These are phyloP conservation scores for Eristalis tenax DNA, from an alignment of 2,888 invertebrate species.

Conservation along the genomic window DNA sequence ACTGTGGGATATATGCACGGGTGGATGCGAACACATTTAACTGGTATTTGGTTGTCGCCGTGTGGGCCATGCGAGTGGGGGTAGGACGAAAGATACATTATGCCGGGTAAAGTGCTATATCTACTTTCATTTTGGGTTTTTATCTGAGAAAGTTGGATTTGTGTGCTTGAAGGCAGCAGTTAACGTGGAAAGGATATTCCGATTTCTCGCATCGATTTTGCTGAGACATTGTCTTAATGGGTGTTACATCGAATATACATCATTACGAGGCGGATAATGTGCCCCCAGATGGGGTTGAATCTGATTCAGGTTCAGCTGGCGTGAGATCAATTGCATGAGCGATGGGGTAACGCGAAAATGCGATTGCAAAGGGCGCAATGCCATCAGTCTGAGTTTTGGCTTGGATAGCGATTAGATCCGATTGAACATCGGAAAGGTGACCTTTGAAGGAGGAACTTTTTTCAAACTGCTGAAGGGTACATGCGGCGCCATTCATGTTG, in stretches of 20 bases:
- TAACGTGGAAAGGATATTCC: slow-evolving; percentile 7
- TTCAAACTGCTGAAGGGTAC: too few relatives aligned
- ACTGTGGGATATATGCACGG: slow-evolving; percentile 46
- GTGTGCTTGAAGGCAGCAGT: slow-evolving; percentile 7
- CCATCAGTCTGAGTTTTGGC: too few relatives aligned
- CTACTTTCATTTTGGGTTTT: slow-evolving; percentile 21
- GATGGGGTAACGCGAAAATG: not conserved
- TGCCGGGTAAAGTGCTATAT: slow-evolving; percentile 35
- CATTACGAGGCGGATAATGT: not conserved
- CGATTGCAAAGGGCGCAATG: too few relatives aligned
- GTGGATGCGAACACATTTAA: slow-evolving; percentile 10
- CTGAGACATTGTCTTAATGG: slow-evolving; percentile 8
- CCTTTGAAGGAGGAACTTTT: too few relatives aligned
- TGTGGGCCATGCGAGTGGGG: not conserved
- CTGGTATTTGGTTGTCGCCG: slow-evolving; percentile 1
- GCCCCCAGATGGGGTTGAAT: not conserved
- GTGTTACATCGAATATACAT: not conserved
- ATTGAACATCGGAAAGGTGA: too few relatives aligned
- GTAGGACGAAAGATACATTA: too few relatives aligned
- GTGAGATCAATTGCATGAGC: not conserved
- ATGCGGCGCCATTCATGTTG: too few relatives aligned
- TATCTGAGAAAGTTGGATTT: slow-evolving; percentile 34
- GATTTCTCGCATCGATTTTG: not conserved
- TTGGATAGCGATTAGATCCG: too few relatives aligned
- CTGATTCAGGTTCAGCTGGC: not conserved